A percentile compares a stretch with the other conserved stretches of the same genome.
These are phyloP conservation scores for Drosophila ercepeae DNA, from an alignment of 1,140 invertebrate species.

Conservation along the genomic window DNA sequence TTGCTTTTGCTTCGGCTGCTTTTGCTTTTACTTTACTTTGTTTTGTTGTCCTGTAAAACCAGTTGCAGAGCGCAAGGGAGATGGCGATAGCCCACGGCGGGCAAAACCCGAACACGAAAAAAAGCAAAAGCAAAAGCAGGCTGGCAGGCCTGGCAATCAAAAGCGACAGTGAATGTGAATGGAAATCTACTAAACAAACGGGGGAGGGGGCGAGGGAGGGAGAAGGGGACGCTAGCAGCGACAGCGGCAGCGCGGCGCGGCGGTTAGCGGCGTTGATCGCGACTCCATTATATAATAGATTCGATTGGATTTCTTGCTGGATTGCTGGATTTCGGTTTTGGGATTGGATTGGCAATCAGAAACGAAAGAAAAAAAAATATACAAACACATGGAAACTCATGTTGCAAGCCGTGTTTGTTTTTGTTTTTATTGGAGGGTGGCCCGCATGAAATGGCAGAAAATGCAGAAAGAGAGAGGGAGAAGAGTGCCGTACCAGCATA, in stretches of 20 bases:
- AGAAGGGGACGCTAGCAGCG: too few species aligned
- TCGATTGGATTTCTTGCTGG: slow-evolving; percentile 59
- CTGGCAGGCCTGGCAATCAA: slow-evolving; percentile 51
- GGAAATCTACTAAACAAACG: slow-evolving; percentile 78
- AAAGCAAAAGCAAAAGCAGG: slow-evolving; percentile 20
- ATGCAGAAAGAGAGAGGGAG: neutral
- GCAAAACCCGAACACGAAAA: slow-evolving; percentile 48
- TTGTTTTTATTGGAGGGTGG: slow-evolving; percentile 22
- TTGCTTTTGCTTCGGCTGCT: slow-evolving; percentile 4
- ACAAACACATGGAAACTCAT: slow-evolving; percentile 29
- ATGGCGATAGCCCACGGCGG: slow-evolving; percentile 7
- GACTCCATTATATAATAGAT: slow-evolving; percentile 79
- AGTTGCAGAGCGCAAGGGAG: slow-evolving; percentile 30
- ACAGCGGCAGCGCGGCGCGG: neutral
- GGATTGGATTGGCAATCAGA: slow-evolving; percentile 55
- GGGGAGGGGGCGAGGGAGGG: too few species aligned
- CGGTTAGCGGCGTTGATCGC: slow-evolving; percentile 35
- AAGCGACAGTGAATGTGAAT: slow-evolving; percentile 80
- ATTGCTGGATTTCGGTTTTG: slow-evolving; percentile 30
- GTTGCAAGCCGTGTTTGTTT: slow-evolving; percentile 34
- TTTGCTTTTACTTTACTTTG: slow-evolving; percentile 6
- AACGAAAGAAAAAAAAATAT: slow-evolving; percentile 5
- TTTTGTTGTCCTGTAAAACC: slow-evolving; percentile 58
- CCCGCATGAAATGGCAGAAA: slow-evolving; percentile 36
- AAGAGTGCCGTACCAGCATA: slow-evolving; percentile 24